A percentile compares a stretch with the other conserved stretches of the same genome.
phyloP scores from a whole-genome alignment of 1,140 invertebrate genomes.

The Camponotus floridanus region DNA sequence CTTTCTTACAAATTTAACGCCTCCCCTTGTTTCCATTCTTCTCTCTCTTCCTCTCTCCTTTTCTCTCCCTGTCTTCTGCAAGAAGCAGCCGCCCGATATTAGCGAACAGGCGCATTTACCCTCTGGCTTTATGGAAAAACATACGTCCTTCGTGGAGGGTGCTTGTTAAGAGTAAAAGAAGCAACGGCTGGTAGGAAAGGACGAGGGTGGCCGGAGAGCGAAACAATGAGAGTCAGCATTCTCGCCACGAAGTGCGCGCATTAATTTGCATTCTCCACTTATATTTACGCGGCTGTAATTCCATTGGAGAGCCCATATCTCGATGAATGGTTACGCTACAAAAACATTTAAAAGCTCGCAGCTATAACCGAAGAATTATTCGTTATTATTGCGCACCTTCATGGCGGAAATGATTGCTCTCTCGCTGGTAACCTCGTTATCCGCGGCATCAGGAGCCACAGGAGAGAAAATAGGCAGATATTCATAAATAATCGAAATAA shows the following conservation, averaged over 20 bases:
- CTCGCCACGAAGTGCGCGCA: slow-evolving; percentile 56
- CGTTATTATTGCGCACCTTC: slow-evolving; percentile 49
- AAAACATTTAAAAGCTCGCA: slow-evolving; percentile 58
- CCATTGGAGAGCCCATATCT: slow-evolving; percentile 29
- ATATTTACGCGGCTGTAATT: slow-evolving; percentile 52
- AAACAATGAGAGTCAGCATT: slow-evolving; percentile 57
- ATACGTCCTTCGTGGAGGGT: slow-evolving; percentile 45
- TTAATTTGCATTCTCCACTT: slow-evolving; percentile 63
- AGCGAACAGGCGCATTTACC: slow-evolving; percentile 39
- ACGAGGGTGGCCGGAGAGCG: slow-evolving; percentile 5
- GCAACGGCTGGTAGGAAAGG: slow-evolving; percentile 4
- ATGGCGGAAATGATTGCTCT: slow-evolving; percentile 41
- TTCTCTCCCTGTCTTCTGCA: neutral
- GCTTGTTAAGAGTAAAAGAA: slow-evolving; percentile 57
- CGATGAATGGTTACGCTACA: slow-evolving; percentile 55
- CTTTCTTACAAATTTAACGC: slow-evolving; percentile 61
- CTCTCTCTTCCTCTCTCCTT: neutral
- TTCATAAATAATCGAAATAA: slow-evolving; percentile 54
- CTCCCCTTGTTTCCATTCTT: neutral
- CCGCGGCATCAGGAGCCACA: neutral
- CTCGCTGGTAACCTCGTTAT: slow-evolving; percentile 21
- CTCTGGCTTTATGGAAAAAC: slow-evolving; percentile 49
- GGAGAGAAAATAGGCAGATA: neutral
- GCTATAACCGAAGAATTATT: slow-evolving; percentile 49
- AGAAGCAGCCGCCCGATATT: slow-evolving; percentile 18